Evolutionary conservation across 1,140 invertebrate species (phyloP), one percentile per base, ranked within the genome.

Genomic region (Rhagoletis pomonella): DNA sequence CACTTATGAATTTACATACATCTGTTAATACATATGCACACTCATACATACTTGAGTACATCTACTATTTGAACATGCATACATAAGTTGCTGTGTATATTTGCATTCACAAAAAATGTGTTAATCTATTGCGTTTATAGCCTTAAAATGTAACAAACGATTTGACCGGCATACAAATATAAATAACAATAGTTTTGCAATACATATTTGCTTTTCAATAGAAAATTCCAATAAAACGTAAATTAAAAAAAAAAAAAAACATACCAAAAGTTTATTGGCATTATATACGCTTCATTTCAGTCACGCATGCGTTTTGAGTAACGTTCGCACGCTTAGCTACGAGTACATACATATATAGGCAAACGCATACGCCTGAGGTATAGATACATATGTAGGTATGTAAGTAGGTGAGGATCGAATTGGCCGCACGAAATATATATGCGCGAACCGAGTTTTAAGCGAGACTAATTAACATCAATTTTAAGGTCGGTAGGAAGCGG

Each of bases 291-390:
- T 81, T 81, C 2, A 81, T 81, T 55, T 50, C 47, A n/a, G 47
- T 73, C 73, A 81, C 73, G 73, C 73, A 81, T 47, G 73, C 73
- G 73, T 29, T 81, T 81, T 55, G 73, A 19, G 47, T 47, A 73
- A 73, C 14, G 17, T 50, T 73, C 69, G 69, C 69, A 73, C 69
- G 69, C 69, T 47, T 73, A 44, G 44, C 29, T 29, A 29, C 29
- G 29, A 29, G 29, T 50, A 50, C 6, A 67, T 42, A 67, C 12
- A 4, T 10, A 12, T 4, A 73, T 2, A 47, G n/a, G 47, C 17
- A 44, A 10, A 73, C 1, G n/a, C 0, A 44, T 69, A 69, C 9
- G 65, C n/a, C 4, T 9, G 29, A 29, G 29, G 29, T 29, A 29
- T 29, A 29, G 29, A 17, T 69, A 44, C 7, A 69, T 44, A 44